phyloP scores from a whole-genome alignment of 64 coral and sea anemone genomes.

The Montipora efflorescens region DNA sequence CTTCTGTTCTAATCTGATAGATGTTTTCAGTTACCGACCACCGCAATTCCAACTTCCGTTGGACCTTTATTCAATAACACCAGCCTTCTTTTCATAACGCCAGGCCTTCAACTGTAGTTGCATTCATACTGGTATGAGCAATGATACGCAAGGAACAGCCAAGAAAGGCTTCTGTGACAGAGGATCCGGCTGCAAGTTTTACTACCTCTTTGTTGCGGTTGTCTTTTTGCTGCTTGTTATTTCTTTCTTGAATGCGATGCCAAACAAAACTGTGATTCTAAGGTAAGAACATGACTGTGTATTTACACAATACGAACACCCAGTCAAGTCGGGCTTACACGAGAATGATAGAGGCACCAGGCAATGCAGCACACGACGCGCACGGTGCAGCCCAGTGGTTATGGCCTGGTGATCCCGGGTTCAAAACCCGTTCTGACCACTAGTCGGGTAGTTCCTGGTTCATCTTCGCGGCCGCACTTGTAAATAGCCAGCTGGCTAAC shows the following conservation, averaged over 20 bases:
- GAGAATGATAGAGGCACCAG: no score
- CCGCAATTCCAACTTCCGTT: background rate
- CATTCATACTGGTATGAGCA: background rate
- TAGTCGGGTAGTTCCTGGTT: no score
- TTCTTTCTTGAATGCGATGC: constrained; percentile 29
- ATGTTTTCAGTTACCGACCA: no score
- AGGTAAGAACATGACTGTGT: constrained; percentile 1
- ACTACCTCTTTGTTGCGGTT: background rate
- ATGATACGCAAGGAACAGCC: background rate
- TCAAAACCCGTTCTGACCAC: no score
- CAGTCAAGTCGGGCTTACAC: no score
- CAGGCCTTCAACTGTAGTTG: constrained; percentile 22
- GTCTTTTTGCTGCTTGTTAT: background rate
- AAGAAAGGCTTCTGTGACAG: background rate
- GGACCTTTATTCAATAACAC: background rate
- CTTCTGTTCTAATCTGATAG: no score
- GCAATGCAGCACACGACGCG: no score
- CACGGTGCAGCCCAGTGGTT: no score
- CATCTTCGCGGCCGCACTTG: no score
- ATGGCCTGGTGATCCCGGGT: no score
- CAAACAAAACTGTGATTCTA: constrained; percentile 24
- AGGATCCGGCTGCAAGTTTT: constrained; percentile 40
- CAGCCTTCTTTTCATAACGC: background rate
- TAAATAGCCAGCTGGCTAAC: no score
- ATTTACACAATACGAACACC: no score